A percentile compares a stretch with the other conserved stretches of the same genome.
Evolutionary conservation across 2,888 invertebrate genomes (phyloP).

Genomic region (Apotomis betuletana): DNA sequence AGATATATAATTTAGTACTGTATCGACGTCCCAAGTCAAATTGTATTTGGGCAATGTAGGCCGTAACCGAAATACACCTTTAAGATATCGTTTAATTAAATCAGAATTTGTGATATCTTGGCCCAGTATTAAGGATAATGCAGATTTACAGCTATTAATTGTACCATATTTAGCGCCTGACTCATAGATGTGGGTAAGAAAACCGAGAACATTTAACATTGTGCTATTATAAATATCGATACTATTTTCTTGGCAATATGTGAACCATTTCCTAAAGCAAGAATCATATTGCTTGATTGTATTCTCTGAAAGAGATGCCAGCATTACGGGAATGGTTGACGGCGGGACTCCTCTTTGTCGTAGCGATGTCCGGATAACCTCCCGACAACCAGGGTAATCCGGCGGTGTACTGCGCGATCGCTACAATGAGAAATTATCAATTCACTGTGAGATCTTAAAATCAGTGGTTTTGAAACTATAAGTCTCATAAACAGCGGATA

Average conservation of each 20-base stretch:
- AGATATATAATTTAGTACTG: conserved; percentile 23
- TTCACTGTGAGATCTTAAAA: conserved; percentile 4
- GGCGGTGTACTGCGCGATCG: conserved; percentile 24
- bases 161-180: conserved; percentile 28
- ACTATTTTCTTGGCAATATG: conserved; percentile 13
- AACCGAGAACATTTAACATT: conserved; percentile 14
- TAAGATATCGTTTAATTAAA: conserved; percentile 28
- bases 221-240: conserved; percentile 10
- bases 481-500: conserved; percentile 17
- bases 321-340: conserved; percentile 25
- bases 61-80: conserved; percentile 31
- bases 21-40: conserved; percentile 31
- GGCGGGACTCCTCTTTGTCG: conserved; percentile 29
- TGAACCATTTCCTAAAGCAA: conserved; percentile 40
- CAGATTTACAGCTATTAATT: conserved; percentile 30
- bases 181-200: conserved; percentile 26
- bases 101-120: conserved; percentile 11
- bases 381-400: conserved; percentile 45
- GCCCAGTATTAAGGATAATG: conserved; percentile 21
- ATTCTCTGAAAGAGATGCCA: no score
- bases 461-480: not conserved
- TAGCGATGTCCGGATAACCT: conserved; percentile 40
- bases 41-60: conserved; percentile 31
- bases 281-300: conserved; percentile 40
- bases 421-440: conserved; percentile 13